Percentiles rank a stretch among this genome's conserved stretches.
Conservation (phyloP, 2,113 vertebrate species). For the Cepphus grylle region DNA sequence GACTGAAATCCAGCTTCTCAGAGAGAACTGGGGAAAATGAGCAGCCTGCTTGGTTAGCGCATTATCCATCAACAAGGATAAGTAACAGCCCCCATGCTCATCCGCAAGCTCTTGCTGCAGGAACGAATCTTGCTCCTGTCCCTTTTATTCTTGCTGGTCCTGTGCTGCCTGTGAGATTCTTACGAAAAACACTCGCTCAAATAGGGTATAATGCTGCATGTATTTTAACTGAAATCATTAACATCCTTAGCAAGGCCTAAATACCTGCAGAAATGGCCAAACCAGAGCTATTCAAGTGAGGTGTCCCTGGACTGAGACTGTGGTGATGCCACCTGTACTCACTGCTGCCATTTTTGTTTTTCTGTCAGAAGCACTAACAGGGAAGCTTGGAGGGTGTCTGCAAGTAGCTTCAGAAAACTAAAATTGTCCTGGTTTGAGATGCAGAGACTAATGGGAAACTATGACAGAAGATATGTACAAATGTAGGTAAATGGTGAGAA, state of each 20-base stretch:
- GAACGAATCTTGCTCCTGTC: neutral
- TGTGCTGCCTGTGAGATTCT: neutral
- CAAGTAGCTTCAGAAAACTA: neutral
- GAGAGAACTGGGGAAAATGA: neutral
- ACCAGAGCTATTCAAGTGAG: neutral
- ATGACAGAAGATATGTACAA: neutral
- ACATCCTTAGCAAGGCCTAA: neutral
- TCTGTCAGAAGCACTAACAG: neutral
- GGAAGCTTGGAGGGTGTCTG: neutral
- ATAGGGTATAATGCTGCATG: neutral
- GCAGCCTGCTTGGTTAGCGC: neutral
- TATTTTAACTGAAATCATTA: neutral
- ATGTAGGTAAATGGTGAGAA: neutral
- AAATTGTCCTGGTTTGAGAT: neutral
- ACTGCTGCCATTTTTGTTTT: neutral
- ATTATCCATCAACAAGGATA: neutral
- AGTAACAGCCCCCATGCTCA: neutral
- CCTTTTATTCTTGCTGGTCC: neutral
- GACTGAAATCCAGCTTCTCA: neutral
- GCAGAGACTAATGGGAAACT: neutral
- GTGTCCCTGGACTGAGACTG: neutral
- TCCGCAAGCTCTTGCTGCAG: neutral
- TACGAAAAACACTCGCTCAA: accelerated
- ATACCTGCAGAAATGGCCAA: neutral
- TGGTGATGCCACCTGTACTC: neutral